Percentiles rank a stretch among this genome's conserved stretches.
Conservation (phyloP, 2,888 invertebrate species). For the Cosmia trapezina region DNA sequence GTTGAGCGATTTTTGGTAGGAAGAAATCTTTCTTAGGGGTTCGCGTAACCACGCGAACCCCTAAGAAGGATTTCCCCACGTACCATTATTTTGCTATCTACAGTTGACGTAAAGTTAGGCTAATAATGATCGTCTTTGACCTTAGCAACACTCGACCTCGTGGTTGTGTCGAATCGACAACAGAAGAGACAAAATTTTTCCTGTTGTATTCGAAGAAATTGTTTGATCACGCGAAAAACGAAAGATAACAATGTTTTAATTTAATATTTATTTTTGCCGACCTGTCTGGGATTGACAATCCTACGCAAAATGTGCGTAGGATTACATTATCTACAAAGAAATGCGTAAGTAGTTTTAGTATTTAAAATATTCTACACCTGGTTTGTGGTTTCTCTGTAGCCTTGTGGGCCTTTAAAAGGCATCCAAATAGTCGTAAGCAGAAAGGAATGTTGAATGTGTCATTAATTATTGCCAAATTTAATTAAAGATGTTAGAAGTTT, state of each 20-base stretch:
- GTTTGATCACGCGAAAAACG: conserved; percentile 11
- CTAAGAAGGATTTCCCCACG: no score
- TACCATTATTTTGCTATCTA: no score
- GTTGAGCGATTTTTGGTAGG: no score
- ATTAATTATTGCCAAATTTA: not conserved
- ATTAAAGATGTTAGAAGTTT: not conserved
- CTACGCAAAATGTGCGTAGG: not conserved
- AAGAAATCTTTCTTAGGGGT: no score
- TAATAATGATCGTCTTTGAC: not conserved
- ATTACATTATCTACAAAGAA: conserved; percentile 14
- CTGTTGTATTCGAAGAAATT: conserved; percentile 5
- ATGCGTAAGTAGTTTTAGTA: conserved; percentile 8
- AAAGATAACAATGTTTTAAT: conserved; percentile 21
- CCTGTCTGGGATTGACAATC: conserved; percentile 2
- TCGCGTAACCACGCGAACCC: no score
- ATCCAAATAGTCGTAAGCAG: not conserved
- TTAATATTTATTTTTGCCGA: conserved; percentile 28
- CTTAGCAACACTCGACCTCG: not conserved
- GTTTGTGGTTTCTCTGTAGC: not conserved
- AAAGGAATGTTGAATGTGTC: not conserved
- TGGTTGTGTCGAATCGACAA: not conserved
- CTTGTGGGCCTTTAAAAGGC: conserved; percentile 13
- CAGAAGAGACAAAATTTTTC: conserved; percentile 3
- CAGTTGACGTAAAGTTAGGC: not conserved
- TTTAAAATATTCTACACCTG: conserved; percentile 8